A percentile compares a stretch with the other conserved stretches of the same genome.
phyloP scores from a whole-genome alignment of 2,797 vertebrate genomes.

The Oreochromis mossambicus region DNA sequence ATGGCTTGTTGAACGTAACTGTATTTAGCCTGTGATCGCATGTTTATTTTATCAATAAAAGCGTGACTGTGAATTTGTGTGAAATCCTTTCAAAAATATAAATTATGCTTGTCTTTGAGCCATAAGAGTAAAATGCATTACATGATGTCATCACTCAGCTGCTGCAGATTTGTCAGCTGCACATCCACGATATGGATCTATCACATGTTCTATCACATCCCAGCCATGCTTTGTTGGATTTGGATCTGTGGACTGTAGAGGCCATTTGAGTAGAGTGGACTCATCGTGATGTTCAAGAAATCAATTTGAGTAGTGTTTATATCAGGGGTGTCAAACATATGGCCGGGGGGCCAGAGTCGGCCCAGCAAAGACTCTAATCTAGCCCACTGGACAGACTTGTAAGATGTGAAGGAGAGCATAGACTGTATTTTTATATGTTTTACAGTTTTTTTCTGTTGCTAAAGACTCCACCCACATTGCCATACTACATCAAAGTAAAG shows the following conservation, averaged over 20 bases:
- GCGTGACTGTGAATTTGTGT: not conserved
- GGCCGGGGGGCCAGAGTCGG: too few relatives aligned
- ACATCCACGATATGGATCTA: not conserved
- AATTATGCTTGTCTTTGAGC: not conserved
- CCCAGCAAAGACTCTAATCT: too few relatives aligned
- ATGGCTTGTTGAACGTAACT: constrained; percentile 4
- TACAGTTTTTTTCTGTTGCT: too few relatives aligned
- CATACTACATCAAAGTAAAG: too few relatives aligned
- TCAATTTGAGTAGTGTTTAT: not conserved
- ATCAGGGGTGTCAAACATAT: too few relatives aligned
- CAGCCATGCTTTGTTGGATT: not conserved
- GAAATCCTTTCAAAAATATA: not conserved
- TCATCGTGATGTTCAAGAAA: not conserved
- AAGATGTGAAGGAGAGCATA: too few relatives aligned
- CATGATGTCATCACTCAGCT: not conserved
- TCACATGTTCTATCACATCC: not conserved
- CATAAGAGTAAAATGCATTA: not conserved
- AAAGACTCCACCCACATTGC: too few relatives aligned
- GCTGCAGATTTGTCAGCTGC: not conserved
- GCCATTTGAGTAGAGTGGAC: not conserved
- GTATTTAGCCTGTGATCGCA: constrained; percentile 28
- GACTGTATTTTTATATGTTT: too few relatives aligned
- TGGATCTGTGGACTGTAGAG: not conserved
- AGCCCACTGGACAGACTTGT: too few relatives aligned
- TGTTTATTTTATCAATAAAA: constrained; percentile 68